phyloP scores from a whole-genome alignment of 2,888 invertebrate species.

The Cataglyphis cursor region DNA sequence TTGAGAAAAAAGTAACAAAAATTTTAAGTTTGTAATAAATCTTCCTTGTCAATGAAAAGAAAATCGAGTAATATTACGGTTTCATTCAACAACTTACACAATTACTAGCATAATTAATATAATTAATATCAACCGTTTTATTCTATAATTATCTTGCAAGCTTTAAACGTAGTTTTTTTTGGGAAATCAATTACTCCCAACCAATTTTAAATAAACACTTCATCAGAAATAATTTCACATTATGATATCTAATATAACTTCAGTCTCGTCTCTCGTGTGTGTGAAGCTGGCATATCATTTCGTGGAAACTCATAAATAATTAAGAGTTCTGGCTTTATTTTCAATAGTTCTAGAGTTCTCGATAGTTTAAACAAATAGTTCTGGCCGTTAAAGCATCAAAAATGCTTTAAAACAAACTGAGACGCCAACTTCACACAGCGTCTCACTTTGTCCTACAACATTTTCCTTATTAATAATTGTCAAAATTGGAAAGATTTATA shows the following conservation, averaged over 20 bases:
- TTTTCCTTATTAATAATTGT: too few species aligned
- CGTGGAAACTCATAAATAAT: too few species aligned
- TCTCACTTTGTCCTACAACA: too few species aligned
- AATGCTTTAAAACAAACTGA: too few species aligned
- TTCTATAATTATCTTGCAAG: conserved; percentile 6
- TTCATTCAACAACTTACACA: not conserved
- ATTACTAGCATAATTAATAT: not conserved
- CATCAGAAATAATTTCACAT: not conserved
- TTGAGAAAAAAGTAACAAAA: not conserved
- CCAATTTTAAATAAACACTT: not conserved
- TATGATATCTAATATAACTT: not conserved
- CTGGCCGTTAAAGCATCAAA: too few species aligned
- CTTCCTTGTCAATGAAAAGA: not conserved
- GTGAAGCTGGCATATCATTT: too few species aligned
- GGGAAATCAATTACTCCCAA: not conserved
- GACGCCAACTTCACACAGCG: too few species aligned
- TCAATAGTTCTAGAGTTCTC: too few species aligned
- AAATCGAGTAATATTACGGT: not conserved
- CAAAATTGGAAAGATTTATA: too few species aligned
- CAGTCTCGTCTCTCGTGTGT: too few species aligned
- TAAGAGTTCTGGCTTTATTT: too few species aligned
- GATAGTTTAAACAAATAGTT: too few species aligned
- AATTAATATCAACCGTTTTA: not conserved
- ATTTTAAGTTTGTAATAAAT: not conserved
- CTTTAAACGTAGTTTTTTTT: not conserved